phyloP scores from a whole-genome alignment of 2,888 invertebrate genomes.

The Cataglyphis livida region DNA sequence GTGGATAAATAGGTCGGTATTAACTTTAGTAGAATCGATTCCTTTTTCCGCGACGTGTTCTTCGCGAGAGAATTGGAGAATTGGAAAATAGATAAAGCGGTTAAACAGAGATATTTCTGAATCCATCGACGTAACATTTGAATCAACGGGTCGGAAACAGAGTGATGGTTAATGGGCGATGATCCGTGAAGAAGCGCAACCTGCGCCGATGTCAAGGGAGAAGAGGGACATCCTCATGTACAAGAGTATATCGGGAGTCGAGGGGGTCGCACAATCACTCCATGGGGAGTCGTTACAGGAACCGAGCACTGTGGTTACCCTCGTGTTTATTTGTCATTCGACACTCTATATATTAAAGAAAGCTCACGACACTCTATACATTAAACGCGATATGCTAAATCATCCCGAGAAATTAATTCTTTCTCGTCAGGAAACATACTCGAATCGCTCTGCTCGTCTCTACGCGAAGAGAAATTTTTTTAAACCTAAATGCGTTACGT shows the following conservation, averaged over 20 bases:
- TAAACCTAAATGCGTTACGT: not conserved
- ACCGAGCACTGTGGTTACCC: constrained; percentile 57
- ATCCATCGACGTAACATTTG: constrained; percentile 48
- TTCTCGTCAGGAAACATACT: not conserved
- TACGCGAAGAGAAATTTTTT: not conserved
- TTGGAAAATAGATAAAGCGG: not conserved
- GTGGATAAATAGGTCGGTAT: not conserved
- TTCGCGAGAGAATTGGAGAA: not conserved
- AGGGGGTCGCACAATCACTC: constrained; percentile 64
- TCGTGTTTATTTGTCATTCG: constrained; percentile 72
- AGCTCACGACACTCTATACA: not conserved
- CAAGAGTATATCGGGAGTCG: constrained; percentile 34
- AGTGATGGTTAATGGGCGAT: constrained; percentile 65
- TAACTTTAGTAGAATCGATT: not conserved
- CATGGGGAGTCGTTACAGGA: constrained; percentile 70
- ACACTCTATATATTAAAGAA: constrained; percentile 65
- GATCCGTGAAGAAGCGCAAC: constrained; percentile 74
- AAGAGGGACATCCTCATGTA: constrained; percentile 8
- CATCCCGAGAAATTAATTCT: constrained; percentile 7
- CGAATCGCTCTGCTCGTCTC: not conserved
- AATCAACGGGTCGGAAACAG: constrained; percentile 55
- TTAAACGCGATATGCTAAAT: constrained; percentile 12
- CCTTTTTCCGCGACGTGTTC: not conserved
- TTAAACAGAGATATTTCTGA: not conserved
- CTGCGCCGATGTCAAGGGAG: constrained; percentile 50